phyloP scores from a whole-genome alignment of 2,797 vertebrate species.

The Bradypodion pumilum region DNA sequence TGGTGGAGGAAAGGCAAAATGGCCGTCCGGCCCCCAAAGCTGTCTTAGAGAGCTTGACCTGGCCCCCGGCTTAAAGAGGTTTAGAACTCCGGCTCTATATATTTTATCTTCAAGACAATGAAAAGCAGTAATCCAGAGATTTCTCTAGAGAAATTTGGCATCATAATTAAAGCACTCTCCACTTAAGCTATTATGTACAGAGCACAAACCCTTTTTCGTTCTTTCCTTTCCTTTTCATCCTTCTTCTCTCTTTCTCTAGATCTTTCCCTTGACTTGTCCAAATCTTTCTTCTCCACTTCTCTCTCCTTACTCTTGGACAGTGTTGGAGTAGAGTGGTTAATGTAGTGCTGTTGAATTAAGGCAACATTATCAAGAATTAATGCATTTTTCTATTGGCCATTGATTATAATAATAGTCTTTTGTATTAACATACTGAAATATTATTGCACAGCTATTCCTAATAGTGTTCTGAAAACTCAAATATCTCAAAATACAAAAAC shows the following conservation, averaged over 20 bases:
- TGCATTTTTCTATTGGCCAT: conserved; percentile 47
- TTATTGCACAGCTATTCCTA: rapidly evolving
- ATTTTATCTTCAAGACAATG: neutral
- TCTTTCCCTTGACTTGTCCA: conserved; percentile 90
- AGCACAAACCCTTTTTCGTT: conserved; percentile 91
- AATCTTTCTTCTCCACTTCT: conserved; percentile 97
- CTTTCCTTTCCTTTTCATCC: conserved; percentile 92
- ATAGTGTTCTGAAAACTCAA: neutral
- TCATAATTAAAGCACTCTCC: neutral
- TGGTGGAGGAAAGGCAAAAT: too few species aligned
- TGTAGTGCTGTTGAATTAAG: conserved; percentile 89
- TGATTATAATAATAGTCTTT: conserved; percentile 34
- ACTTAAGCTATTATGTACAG: conserved; percentile 63
- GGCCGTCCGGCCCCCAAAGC: too few species aligned
- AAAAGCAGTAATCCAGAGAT: neutral
- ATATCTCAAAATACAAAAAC: neutral
- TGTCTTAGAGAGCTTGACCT: too few species aligned
- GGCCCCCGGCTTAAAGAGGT: too few species aligned
- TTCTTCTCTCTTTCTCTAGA: conserved; percentile 96
- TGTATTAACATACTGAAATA: conserved; percentile 16
- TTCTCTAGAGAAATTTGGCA: neutral
- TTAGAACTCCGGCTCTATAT: neutral
- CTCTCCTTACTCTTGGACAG: conserved; percentile 97
- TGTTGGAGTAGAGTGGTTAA: conserved; percentile 91
- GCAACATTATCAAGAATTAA: conserved; percentile 78